A percentile compares a stretch with the other conserved stretches of the same genome.
Evolutionary conservation across 2,888 invertebrate genomes (phyloP).

Genomic region (Phengaris alcon): DNA sequence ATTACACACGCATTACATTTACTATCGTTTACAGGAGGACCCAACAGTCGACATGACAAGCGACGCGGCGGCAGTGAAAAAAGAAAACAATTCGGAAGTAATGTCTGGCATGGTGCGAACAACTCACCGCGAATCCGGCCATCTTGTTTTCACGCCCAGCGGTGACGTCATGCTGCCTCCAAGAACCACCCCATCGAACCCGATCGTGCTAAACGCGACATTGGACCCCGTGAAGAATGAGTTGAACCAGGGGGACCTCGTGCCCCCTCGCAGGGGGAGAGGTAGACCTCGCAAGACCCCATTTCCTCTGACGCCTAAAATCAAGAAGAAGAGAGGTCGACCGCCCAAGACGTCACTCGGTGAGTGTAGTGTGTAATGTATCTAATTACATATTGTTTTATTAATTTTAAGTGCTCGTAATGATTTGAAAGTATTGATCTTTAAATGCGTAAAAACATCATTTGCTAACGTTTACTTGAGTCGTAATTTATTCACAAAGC

Average conservation of each 20-base stretch:
- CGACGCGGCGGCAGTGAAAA: slow-evolving; percentile 51
- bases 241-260: slow-evolving; percentile 46
- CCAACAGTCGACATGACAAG: slow-evolving; percentile 71
- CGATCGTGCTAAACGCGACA: slow-evolving; percentile 51
- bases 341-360: slow-evolving; percentile 75
- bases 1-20: too few relatives aligned
- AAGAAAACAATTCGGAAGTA: slow-evolving; percentile 65
- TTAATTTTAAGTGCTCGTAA: too few relatives aligned
- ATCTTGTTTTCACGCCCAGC: slow-evolving; percentile 69
- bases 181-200: slow-evolving; percentile 42
- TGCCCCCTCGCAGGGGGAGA: slow-evolving; percentile 67
- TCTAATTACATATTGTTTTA: background rate
- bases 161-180: slow-evolving; percentile 75
- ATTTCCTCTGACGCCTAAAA: slow-evolving; percentile 67
- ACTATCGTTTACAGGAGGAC: slow-evolving; percentile 59
- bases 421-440: too few relatives aligned
- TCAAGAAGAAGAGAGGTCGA: slow-evolving; percentile 70
- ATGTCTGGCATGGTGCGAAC: slow-evolving; percentile 76
- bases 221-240: slow-evolving; percentile 52
- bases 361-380: slow-evolving; percentile 43
- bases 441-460: too few relatives aligned
- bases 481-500: too few relatives aligned
- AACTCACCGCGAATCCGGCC: slow-evolving; percentile 72
- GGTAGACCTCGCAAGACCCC: slow-evolving; percentile 79
- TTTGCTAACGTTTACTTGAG: too few relatives aligned